A percentile compares a stretch with the other conserved stretches of the same genome.
Evolutionary conservation across 2,113 vertebrate genomes (phyloP).

Genomic region (Galeopterus variegatus): DNA sequence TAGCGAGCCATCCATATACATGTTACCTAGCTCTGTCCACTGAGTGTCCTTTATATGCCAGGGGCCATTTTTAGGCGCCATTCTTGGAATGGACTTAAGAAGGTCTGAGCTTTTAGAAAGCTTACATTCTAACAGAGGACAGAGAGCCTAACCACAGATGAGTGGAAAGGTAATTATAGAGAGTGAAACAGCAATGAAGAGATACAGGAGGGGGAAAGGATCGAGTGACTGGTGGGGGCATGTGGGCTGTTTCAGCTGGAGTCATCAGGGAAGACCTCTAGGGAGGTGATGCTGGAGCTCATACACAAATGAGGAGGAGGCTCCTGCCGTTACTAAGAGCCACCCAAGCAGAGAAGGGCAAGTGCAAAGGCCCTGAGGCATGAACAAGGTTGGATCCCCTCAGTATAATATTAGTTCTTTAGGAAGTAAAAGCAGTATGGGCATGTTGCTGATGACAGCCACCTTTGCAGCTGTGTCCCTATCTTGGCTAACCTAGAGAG

Average conservation of each 20-base stretch:
- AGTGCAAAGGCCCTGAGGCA: constrained; percentile 33
- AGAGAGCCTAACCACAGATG: constrained; percentile 35
- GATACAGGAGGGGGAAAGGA: background rate
- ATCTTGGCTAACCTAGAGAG: constrained; percentile 37
- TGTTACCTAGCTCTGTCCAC: background rate
- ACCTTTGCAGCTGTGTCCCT: background rate
- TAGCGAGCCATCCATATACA: background rate
- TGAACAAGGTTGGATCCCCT: background rate
- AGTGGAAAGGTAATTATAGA: constrained; percentile 19
- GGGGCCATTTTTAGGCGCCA: background rate
- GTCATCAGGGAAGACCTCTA: background rate
- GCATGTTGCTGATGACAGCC: constrained; percentile 27
- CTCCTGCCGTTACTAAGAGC: constrained; percentile 12
- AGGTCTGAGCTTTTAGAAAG: constrained; percentile 33
- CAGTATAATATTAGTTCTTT: background rate
- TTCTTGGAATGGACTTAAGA: constrained; percentile 45
- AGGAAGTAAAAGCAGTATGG: background rate
- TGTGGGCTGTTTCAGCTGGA: constrained; percentile 11
- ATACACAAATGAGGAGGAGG: background rate
- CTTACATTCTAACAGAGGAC: constrained; percentile 10
- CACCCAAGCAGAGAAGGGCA: background rate
- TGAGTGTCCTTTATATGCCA: background rate
- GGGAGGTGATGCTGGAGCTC: background rate
- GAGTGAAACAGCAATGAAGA: background rate
- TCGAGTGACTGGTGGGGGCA: background rate